These are phyloP conservation scores for Epirrita christyi DNA, from an alignment of 2,888 invertebrate genomes.

Conservation along the genomic window DNA sequence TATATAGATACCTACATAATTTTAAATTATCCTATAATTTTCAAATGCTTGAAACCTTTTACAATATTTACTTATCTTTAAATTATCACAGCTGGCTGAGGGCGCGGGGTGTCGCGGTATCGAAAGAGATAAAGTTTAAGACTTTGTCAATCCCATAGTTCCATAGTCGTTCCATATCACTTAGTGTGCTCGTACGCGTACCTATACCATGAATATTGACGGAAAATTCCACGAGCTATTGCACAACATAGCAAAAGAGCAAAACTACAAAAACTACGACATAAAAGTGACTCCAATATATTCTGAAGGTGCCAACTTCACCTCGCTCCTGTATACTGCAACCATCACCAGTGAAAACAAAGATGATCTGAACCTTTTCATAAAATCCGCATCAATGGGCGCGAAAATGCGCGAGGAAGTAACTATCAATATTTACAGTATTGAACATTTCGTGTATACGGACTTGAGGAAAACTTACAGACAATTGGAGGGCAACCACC, in stretches of 20 bases:
- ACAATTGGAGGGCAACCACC: conserved; percentile 33
- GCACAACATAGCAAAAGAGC: conserved; percentile 46
- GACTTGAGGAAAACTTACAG: conserved; percentile 31
- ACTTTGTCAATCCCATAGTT: not conserved
- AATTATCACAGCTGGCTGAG: not conserved
- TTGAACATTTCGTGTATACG: conserved; percentile 39
- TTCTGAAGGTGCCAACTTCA: conserved; percentile 59
- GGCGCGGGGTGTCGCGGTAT: not conserved
- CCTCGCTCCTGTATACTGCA: conserved; percentile 30
- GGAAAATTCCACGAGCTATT: conserved; percentile 40
- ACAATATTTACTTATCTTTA: too few species aligned
- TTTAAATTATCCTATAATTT: too few species aligned
- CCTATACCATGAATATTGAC: conserved; percentile 42
- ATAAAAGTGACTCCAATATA: conserved; percentile 46
- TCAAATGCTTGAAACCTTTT: too few species aligned
- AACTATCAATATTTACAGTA: conserved; percentile 3
- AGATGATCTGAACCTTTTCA: conserved; percentile 26
- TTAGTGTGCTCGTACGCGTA: too few species aligned
- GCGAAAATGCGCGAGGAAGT: conserved; percentile 24
- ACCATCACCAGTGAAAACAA: conserved; percentile 20
- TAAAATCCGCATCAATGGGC: conserved; percentile 49
- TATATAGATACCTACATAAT: too few species aligned
- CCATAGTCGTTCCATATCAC: not conserved
- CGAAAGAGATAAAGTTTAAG: not conserved
- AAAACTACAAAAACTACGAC: conserved; percentile 42